These are phyloP conservation scores for Laterallus jamaicensis DNA, from an alignment of 2,113 vertebrate species.

Conservation along the genomic window DNA sequence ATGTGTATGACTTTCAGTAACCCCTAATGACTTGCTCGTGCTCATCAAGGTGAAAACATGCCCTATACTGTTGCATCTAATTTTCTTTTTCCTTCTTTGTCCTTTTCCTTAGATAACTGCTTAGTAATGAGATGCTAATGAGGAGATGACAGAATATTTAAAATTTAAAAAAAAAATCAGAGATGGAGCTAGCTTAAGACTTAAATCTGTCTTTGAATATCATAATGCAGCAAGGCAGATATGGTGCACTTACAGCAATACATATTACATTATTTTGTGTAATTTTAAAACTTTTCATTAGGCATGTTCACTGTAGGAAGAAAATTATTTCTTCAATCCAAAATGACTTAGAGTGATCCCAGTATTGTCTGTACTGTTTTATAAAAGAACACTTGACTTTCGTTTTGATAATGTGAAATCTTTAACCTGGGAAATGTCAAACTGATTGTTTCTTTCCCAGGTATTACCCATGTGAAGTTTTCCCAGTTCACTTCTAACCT, in stretches of 20 bases:
- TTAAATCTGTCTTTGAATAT: neutral
- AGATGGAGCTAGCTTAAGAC: neutral
- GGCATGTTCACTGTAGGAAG: neutral
- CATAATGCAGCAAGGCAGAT: neutral
- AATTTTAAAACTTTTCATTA: neutral
- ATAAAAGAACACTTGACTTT: neutral
- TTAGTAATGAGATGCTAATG: slow-evolving; percentile 55
- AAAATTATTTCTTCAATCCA: neutral
- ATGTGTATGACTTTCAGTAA: slow-evolving; percentile 18
- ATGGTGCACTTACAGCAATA: neutral
- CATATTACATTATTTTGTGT: neutral
- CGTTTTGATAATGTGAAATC: slow-evolving; percentile 15
- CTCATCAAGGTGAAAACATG: slow-evolving; percentile 56
- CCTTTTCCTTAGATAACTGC: slow-evolving; percentile 36
- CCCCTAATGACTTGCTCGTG: slow-evolving; percentile 30
- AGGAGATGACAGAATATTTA: neutral
- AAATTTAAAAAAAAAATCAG: neutral
- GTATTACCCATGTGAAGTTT: slow-evolving; percentile 9
- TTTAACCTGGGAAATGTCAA: slow-evolving; percentile 42
- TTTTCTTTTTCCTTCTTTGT: slow-evolving; percentile 54
- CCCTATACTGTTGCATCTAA: slow-evolving; percentile 27
- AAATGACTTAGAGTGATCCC: neutral
- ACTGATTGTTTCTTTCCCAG: neutral
- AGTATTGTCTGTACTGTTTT: neutral
- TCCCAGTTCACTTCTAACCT: slow-evolving; percentile 8